Percentiles rank a stretch among this genome's conserved stretches.
Conservation (phyloP, 2,797 vertebrate species). For the Eulemur rubriventer region DNA sequence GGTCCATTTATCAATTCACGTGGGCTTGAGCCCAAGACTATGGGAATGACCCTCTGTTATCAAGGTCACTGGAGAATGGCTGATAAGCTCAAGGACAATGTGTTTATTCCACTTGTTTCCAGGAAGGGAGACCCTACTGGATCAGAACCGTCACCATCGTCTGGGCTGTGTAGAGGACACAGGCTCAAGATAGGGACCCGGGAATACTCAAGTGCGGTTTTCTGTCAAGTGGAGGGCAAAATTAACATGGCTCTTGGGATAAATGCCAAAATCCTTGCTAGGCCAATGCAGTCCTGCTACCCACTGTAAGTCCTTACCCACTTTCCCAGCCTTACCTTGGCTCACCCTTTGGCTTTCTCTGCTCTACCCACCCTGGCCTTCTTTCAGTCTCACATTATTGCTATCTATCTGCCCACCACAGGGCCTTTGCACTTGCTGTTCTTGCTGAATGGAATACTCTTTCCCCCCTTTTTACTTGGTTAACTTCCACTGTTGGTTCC, state of each 20-base stretch:
- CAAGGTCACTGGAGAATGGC: background rate
- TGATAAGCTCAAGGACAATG: background rate
- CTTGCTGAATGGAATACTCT: background rate
- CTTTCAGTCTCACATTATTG: background rate
- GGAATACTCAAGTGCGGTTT: background rate
- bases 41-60: background rate
- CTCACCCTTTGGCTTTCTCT: background rate
- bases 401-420: background rate
- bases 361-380: background rate
- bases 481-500: background rate
- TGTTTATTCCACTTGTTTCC: background rate
- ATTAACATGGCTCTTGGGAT: background rate
- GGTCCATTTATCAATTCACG: background rate
- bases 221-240: background rate
- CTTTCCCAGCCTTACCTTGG: background rate
- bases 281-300: background rate
- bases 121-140: background rate
- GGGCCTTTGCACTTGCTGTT: background rate
- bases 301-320: too few relatives aligned
- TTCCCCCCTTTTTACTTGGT: background rate
- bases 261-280: background rate
- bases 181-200: background rate
- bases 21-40: background rate
- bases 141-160: background rate
- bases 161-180: background rate